A percentile compares a stretch with the other conserved stretches of the same genome.
Evolutionary conservation across 2,797 vertebrate genomes (phyloP).

Genomic region (Ispidina picta): DNA sequence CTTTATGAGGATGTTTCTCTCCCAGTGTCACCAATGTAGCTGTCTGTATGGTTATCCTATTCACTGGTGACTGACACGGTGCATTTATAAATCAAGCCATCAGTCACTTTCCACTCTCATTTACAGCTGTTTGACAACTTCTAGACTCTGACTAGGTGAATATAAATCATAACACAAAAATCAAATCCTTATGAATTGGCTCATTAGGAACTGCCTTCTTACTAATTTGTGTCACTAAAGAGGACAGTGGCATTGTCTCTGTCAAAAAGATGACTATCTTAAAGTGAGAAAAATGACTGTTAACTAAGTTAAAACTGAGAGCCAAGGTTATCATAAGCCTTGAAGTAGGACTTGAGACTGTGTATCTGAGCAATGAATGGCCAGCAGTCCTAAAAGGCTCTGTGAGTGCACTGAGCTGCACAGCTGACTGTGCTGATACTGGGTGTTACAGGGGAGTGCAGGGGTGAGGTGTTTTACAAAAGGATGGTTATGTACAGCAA

Average conservation of each 20-base stretch:
- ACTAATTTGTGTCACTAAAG: background rate
- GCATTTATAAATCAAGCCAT: background rate
- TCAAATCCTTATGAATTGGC: background rate
- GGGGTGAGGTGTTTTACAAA: background rate
- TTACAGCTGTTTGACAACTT: constrained; percentile 5
- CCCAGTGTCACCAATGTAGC: background rate
- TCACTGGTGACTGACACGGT: background rate
- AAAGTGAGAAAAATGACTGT: background rate
- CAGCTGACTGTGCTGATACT: background rate
- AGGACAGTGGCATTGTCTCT: background rate
- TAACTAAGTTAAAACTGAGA: background rate
- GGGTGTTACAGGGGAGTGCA: background rate
- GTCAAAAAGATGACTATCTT: background rate
- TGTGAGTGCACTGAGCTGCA: background rate
- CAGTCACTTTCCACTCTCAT: background rate
- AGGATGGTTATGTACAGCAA: background rate
- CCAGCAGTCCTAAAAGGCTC: background rate
- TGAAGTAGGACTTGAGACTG: background rate
- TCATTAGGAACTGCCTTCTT: background rate
- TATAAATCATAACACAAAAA: background rate
- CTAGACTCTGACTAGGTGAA: background rate
- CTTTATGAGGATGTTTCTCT: background rate
- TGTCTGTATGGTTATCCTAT: background rate
- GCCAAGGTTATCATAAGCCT: background rate
- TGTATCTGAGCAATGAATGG: background rate